Evolutionary conservation across 2,888 invertebrate species (phyloP).

Genomic region (Malthinus flaveolus): DNA sequence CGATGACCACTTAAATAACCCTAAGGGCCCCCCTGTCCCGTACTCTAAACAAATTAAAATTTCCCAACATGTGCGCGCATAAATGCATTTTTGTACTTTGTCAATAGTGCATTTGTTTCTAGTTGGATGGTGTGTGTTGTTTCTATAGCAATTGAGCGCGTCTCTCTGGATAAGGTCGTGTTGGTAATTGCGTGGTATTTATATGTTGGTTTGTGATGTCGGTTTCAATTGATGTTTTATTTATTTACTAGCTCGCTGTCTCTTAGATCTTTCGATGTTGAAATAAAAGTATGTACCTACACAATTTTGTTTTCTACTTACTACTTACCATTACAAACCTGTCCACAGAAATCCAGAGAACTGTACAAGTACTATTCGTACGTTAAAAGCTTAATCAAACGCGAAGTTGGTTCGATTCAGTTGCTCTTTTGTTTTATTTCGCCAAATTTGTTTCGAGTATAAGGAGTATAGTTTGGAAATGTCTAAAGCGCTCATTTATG

Average conservation of each 20-base stretch:
- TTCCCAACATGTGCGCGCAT: slow-evolving; percentile 24
- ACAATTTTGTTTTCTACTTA: too few relatives aligned
- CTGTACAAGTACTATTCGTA: too few relatives aligned
- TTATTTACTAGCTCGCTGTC: slow-evolving; percentile 33
- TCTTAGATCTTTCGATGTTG: slow-evolving; percentile 10
- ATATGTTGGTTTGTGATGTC: slow-evolving; percentile 30
- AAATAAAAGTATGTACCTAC: too few relatives aligned
- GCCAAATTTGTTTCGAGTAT: too few relatives aligned
- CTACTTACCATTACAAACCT: too few relatives aligned
- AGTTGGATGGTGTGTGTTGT: slow-evolving; percentile 4
- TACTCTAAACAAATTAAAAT: background rate
- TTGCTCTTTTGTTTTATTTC: too few relatives aligned
- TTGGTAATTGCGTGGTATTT: slow-evolving; percentile 32
- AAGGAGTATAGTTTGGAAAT: too few relatives aligned
- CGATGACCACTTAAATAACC: too few relatives aligned
- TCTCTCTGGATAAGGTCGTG: slow-evolving; percentile 18
- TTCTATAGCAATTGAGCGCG: slow-evolving; percentile 16
- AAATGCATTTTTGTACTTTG: slow-evolving; percentile 2
- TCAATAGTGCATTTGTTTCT: background rate
- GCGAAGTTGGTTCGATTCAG: too few relatives aligned
- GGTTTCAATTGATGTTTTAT: slow-evolving; percentile 35
- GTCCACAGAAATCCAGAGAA: too few relatives aligned
- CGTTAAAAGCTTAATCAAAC: too few relatives aligned
- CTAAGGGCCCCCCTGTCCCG: background rate
- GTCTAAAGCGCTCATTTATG: too few relatives aligned